Evolutionary conservation across 2,113 vertebrate genomes (phyloP).

Genomic region (Hypomesus transpacificus): DNA sequence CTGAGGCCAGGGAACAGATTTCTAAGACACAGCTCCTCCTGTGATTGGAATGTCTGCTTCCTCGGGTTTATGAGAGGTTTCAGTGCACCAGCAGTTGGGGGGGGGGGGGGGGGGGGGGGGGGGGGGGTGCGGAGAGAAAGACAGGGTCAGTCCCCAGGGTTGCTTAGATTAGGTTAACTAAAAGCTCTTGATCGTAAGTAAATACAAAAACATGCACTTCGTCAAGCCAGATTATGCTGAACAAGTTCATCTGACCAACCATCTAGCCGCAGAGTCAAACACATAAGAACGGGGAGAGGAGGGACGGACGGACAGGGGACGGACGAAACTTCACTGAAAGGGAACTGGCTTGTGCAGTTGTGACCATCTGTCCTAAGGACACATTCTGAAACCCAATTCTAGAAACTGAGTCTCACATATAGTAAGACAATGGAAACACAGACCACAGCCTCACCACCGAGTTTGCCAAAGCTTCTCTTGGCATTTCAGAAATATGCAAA

Average conservation of each 20-base stretch:
- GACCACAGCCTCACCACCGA: conserved; percentile 31
- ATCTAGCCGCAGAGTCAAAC: conserved; percentile 10
- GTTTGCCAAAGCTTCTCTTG: conserved; percentile 12
- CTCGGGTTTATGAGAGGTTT: not conserved
- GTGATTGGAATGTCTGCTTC: too few relatives aligned
- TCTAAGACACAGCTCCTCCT: too few relatives aligned
- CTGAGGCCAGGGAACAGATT: not conserved
- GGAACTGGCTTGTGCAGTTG: too few relatives aligned
- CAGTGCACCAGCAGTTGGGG: not conserved
- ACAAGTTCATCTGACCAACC: not conserved
- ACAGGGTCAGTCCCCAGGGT: conserved; percentile 48
- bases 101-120: too few relatives aligned
- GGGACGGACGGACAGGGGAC: too few relatives aligned
- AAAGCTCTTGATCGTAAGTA: conserved; percentile 45
- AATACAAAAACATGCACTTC: conserved; percentile 3
- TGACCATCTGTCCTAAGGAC: too few relatives aligned
- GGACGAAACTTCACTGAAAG: too few relatives aligned
- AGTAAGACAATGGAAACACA: conserved; percentile 39
- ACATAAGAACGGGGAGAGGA: too few relatives aligned
- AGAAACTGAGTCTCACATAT: too few relatives aligned
- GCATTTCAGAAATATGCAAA: conserved; percentile 26
- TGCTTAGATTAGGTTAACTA: conserved; percentile 65
- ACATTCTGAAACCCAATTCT: too few relatives aligned
- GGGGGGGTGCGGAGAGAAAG: conserved; percentile 34
- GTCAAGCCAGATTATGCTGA: conserved; percentile 58